Evolutionary conservation across 2,888 invertebrate genomes (phyloP).

Genomic region (Schrankia costaestrigalis): DNA sequence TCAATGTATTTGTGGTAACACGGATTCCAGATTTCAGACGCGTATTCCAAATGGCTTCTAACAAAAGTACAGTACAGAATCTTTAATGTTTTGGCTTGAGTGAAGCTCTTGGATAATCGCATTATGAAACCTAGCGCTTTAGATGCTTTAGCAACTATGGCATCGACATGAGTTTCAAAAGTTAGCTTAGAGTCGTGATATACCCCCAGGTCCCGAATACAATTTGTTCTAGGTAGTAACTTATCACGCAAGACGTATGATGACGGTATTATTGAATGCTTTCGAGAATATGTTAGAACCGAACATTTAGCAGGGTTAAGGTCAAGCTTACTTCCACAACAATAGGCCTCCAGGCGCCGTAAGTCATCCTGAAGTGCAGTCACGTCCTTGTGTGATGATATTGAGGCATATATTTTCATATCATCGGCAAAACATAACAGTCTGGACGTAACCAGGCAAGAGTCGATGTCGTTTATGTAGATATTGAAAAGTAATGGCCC

Average conservation of each 20-base stretch:
- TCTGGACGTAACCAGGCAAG: not conserved
- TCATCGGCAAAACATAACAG: not conserved
- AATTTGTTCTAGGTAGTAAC: too few relatives aligned
- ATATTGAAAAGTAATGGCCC: not conserved
- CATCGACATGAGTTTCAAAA: too few relatives aligned
- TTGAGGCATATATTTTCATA: not conserved
- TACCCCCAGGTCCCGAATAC: too few relatives aligned
- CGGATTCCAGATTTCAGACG: not conserved
- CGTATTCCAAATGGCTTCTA: not conserved
- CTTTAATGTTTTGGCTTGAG: not conserved
- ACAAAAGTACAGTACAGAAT: not conserved
- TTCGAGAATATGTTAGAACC: not conserved
- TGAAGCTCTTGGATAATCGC: too few relatives aligned
- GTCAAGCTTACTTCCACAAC: not conserved
- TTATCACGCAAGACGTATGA: too few relatives aligned
- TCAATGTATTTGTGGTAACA: not conserved
- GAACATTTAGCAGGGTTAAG: not conserved
- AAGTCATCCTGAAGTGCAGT: not conserved
- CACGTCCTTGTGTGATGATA: not conserved
- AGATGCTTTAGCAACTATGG: too few relatives aligned
- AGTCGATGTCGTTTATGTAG: not conserved
- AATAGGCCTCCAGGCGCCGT: not conserved
- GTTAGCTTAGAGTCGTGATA: too few relatives aligned
- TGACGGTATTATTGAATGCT: too few relatives aligned
- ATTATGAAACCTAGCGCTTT: too few relatives aligned